phyloP scores from a whole-genome alignment of 64 coral and sea anemone species.

The Cladopsammia gracilis region DNA sequence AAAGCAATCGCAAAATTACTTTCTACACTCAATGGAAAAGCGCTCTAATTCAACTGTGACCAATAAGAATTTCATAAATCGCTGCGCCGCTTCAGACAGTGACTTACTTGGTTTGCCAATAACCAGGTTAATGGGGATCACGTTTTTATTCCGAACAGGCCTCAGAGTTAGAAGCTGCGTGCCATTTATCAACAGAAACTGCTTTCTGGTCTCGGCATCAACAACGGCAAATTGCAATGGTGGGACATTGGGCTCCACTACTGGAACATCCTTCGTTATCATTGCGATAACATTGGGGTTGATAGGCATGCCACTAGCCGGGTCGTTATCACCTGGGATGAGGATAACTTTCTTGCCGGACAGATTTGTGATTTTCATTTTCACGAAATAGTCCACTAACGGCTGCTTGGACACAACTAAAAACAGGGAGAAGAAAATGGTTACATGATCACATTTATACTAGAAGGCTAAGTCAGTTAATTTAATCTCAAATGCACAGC shows the following conservation, averaged over 20 bases:
- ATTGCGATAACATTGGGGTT: slow-evolving; percentile 59
- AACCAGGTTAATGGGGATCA: slow-evolving; percentile 38
- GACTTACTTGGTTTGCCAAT: slow-evolving; percentile 74
- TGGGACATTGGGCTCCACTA: slow-evolving; percentile 43
- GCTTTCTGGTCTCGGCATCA: slow-evolving; percentile 49
- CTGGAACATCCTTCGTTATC: slow-evolving; percentile 84
- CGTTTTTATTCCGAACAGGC: slow-evolving; percentile 60
- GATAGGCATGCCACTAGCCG: slow-evolving; percentile 71
- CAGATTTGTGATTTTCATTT: slow-evolving; percentile 80
- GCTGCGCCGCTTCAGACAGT: too few species aligned
- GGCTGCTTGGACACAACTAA: slow-evolving; percentile 89
- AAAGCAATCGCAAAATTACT: too few species aligned
- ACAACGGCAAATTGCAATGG: slow-evolving; percentile 69
- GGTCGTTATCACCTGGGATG: slow-evolving; percentile 81
- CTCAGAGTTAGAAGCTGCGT: slow-evolving; percentile 39
- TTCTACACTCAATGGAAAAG: too few species aligned
- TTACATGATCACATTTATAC: too few species aligned
- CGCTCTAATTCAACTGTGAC: too few species aligned
- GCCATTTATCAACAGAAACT: slow-evolving; percentile 73
- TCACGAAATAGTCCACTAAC: slow-evolving; percentile 66
- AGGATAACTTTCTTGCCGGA: slow-evolving; percentile 64
- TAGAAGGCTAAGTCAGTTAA: too few species aligned
- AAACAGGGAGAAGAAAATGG: neutral
- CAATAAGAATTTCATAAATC: neutral
- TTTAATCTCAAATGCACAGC: too few species aligned